A percentile compares a stretch with the other conserved stretches of the same genome.
These are phyloP conservation scores for Drosophila macrospina DNA, from an alignment of 2,888 invertebrate genomes.

Conservation along the genomic window DNA sequence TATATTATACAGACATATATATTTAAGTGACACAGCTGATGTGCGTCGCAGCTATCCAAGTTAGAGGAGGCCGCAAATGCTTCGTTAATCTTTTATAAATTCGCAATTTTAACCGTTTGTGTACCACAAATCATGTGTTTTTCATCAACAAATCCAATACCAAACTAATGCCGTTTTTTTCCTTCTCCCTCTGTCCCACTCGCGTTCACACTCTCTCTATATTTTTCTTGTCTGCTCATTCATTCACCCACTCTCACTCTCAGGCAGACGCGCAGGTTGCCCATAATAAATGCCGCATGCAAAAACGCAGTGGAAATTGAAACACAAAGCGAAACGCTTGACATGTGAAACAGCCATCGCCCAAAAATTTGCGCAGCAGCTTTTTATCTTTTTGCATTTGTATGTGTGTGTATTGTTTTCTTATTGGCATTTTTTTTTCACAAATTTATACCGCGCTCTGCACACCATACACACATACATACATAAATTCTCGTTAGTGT, in stretches of 20 bases:
- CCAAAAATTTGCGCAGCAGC: constrained; percentile 81
- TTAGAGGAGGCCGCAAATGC: constrained; percentile 4
- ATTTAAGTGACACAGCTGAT: constrained; percentile 46
- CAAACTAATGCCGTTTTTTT: constrained; percentile 28
- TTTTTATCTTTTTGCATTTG: constrained; percentile 63
- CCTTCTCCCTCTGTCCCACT: background rate
- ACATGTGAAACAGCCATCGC: constrained; percentile 70
- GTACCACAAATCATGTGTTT: constrained; percentile 76
- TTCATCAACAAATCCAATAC: constrained; percentile 66
- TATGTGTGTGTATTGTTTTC: constrained; percentile 49
- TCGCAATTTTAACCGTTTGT: constrained; percentile 39
- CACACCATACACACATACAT: constrained; percentile 2
- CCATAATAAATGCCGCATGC: constrained; percentile 68
- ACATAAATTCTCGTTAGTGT: background rate
- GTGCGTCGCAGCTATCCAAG: background rate
- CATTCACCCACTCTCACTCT: constrained; percentile 50
- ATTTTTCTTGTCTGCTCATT: constrained; percentile 2
- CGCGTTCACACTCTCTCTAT: constrained; percentile 7
- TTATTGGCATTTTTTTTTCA: constrained; percentile 43
- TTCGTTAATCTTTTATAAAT: constrained; percentile 40
- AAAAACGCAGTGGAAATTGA: constrained; percentile 56
- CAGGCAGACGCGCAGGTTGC: constrained; percentile 64
- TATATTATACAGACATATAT: background rate
- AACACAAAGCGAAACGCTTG: constrained; percentile 51
- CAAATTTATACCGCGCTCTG: constrained; percentile 38